A percentile compares a stretch with the other conserved stretches of the same genome.
These are phyloP conservation scores for Syrrhaptes paradoxus DNA, from an alignment of 2,113 vertebrate species.

Conservation along the genomic window DNA sequence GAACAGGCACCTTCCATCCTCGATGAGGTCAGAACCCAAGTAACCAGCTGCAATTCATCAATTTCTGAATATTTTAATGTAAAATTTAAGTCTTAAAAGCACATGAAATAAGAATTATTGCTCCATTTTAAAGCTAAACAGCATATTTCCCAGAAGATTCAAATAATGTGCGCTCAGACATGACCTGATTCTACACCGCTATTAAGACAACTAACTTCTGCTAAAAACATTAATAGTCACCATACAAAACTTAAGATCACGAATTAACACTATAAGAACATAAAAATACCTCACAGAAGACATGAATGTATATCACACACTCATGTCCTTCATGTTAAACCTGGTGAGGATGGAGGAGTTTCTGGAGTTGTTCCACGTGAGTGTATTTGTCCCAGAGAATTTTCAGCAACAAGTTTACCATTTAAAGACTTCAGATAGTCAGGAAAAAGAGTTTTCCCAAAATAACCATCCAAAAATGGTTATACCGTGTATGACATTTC, in stretches of 20 bases:
- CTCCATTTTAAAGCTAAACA: not conserved
- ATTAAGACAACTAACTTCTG: not conserved
- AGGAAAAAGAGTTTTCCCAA: slow-evolving; percentile 43
- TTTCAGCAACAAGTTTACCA: slow-evolving; percentile 31
- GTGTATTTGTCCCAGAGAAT: not conserved
- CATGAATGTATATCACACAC: not conserved
- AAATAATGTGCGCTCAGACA: not conserved
- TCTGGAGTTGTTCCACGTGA: not conserved
- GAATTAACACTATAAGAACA: not conserved
- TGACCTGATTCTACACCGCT: not conserved
- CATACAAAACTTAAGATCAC: not conserved
- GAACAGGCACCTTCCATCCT: not conserved
- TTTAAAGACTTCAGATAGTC: slow-evolving; percentile 41
- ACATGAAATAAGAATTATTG: not conserved
- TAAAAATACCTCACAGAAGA: not conserved
- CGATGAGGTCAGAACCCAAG: not conserved
- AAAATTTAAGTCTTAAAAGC: not conserved
- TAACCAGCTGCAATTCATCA: not conserved
- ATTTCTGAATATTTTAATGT: not conserved
- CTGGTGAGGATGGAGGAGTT: not conserved
- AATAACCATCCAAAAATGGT: slow-evolving; percentile 57
- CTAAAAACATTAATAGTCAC: not conserved
- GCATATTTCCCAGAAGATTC: not conserved
- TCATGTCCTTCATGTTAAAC: not conserved
- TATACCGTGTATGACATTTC: not conserved